Evolutionary conservation across 1,140 invertebrate species (phyloP).

Genomic region (Kradibia gibbosae): DNA sequence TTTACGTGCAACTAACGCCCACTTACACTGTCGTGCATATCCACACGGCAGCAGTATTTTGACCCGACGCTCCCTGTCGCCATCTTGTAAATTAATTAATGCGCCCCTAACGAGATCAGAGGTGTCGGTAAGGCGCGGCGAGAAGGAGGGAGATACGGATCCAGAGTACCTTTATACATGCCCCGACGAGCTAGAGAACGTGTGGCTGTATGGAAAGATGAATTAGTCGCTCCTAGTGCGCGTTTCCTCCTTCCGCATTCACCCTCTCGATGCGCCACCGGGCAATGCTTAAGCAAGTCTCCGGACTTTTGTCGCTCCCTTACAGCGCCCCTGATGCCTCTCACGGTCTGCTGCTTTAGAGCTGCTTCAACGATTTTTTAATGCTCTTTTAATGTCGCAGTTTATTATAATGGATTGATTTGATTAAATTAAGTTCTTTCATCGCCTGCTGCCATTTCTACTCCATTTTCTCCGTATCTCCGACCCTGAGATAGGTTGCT

Average conservation of each 20-base stretch:
- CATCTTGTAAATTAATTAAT: constrained; percentile 72
- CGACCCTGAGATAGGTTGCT: neutral
- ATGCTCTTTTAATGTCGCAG: constrained; percentile 27
- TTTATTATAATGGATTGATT: constrained; percentile 42
- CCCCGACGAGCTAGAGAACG: neutral
- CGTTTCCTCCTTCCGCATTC: neutral
- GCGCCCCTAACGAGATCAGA: constrained; percentile 69
- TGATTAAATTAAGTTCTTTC: constrained; percentile 22
- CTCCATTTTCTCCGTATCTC: neutral
- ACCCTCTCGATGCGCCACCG: neutral
- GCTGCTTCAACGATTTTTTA: neutral
- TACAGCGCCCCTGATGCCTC: too few relatives aligned
- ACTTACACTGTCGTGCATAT: neutral
- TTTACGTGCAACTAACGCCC: constrained; percentile 47
- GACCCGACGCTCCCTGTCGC: constrained; percentile 46
- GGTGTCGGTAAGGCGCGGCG: constrained; percentile 61
- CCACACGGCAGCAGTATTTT: neutral
- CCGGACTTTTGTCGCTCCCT: neutral
- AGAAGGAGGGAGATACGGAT: constrained; percentile 47
- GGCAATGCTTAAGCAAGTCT: constrained; percentile 15
- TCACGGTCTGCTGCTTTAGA: neutral
- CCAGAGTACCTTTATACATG: constrained; percentile 31
- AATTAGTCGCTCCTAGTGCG: constrained; percentile 19
- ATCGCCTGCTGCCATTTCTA: neutral
- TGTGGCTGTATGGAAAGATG: neutral